Percentiles rank a stretch among this genome's conserved stretches.
These are phyloP conservation scores for Strigops habroptila DNA, from an alignment of 2,113 vertebrate genomes.

Conservation along the genomic window DNA sequence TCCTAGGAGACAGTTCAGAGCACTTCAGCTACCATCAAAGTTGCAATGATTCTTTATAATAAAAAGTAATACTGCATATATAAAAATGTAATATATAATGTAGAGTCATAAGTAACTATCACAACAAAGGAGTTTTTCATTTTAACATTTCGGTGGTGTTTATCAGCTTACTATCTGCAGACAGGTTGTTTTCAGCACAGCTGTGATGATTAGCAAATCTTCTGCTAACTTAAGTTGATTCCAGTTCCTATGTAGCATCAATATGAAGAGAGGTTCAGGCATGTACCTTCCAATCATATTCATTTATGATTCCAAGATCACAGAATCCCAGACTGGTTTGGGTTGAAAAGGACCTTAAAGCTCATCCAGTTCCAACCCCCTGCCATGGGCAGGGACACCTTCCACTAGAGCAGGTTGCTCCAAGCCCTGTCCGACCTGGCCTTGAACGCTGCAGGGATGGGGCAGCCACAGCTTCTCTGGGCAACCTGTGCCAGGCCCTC, in stretches of 20 bases:
- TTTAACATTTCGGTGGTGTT: slow-evolving; percentile 62
- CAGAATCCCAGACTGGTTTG: neutral
- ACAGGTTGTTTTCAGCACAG: slow-evolving; percentile 56
- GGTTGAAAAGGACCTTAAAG: neutral
- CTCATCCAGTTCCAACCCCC: neutral
- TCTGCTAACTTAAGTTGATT: slow-evolving; percentile 45
- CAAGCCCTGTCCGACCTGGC: too few relatives aligned
- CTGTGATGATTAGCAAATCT: slow-evolving; percentile 53
- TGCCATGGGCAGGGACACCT: too few relatives aligned
- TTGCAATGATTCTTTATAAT: slow-evolving; percentile 49
- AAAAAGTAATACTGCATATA: slow-evolving; percentile 68
- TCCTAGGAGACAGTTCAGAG: slow-evolving; percentile 64
- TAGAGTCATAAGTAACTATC: slow-evolving; percentile 61
- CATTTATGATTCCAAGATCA: neutral
- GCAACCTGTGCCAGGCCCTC: too few relatives aligned
- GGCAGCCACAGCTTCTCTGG: too few relatives aligned
- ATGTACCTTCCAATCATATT: neutral
- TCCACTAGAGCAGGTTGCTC: neutral
- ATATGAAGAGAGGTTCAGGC: slow-evolving; percentile 3
- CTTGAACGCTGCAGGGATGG: too few relatives aligned
- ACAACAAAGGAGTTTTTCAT: slow-evolving; percentile 54
- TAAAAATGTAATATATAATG: slow-evolving; percentile 63
- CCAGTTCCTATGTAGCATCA: slow-evolving; percentile 32
- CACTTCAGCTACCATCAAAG: slow-evolving; percentile 57
- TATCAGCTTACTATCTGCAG: slow-evolving; percentile 63